A percentile compares a stretch with the other conserved stretches of the same genome.
These are phyloP conservation scores for Microchirus variegatus DNA, from an alignment of 2,797 vertebrate species.

Conservation along the genomic window DNA sequence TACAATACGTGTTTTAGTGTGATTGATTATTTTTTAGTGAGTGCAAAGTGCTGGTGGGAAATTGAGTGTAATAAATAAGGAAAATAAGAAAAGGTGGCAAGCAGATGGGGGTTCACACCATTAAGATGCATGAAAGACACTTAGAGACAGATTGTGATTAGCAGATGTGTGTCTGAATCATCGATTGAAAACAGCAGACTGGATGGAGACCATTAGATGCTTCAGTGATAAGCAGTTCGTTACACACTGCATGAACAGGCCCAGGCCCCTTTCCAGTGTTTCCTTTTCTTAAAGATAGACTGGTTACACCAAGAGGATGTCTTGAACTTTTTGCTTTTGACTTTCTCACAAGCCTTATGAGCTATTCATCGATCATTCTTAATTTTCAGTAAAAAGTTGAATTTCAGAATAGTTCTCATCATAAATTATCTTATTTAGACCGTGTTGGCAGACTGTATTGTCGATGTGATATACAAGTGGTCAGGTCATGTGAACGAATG, in stretches of 20 bases:
- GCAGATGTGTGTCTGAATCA: slow-evolving; percentile 13
- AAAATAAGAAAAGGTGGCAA: slow-evolving; percentile 8
- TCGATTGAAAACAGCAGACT: slow-evolving; percentile 14
- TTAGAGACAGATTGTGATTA: slow-evolving; percentile 25
- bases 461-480: neutral
- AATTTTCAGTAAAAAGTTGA: no score
- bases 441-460: neutral
- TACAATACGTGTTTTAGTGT: slow-evolving; percentile 1
- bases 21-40: neutral
- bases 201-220: slow-evolving; percentile 8
- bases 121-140: slow-evolving; percentile 28
- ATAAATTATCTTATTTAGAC: neutral
- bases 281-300: neutral
- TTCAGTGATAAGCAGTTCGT: slow-evolving; percentile 1
- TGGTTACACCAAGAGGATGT: no score
- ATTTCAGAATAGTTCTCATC: neutral
- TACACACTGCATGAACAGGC: neutral
- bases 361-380: no score
- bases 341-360: no score
- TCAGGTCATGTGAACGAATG: neutral
- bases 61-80: slow-evolving; percentile 3
- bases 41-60: neutral
- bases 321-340: no score
- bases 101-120: slow-evolving; percentile 28
- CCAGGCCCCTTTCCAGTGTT: neutral